Percentiles rank a stretch among this genome's conserved stretches.
Evolutionary conservation across 1,140 invertebrate species (phyloP).

Genomic region (Drosophila novamexicana): DNA sequence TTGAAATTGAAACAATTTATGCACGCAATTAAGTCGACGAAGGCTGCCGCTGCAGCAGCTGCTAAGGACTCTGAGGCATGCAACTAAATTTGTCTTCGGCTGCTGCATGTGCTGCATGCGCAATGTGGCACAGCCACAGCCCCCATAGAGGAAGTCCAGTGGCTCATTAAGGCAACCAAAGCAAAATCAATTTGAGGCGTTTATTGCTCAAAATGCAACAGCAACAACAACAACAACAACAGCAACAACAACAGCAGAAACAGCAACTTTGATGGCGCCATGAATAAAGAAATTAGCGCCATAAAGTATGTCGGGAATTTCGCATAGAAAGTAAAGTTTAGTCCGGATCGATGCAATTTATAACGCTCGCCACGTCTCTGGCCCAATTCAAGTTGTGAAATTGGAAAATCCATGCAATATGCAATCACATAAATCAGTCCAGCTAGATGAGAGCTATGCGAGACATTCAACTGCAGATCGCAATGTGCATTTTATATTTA

Average conservation of each 20-base stretch:
- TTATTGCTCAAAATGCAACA: constrained; percentile 46
- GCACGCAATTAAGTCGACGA: constrained; percentile 73
- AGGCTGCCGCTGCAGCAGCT: constrained; percentile 29
- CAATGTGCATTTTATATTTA: neutral
- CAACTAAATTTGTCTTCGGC: constrained; percentile 74
- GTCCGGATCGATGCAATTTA: constrained; percentile 22
- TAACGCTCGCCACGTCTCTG: constrained; percentile 39
- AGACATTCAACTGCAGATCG: neutral
- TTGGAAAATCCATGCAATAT: constrained; percentile 49
- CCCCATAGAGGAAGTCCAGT: neutral
- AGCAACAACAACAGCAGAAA: constrained; percentile 11
- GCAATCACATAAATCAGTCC: constrained; percentile 37
- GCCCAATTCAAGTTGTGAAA: constrained; percentile 22
- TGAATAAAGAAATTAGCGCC: constrained; percentile 78
- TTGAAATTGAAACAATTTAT: constrained; percentile 81
- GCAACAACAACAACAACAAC: constrained; percentile 14
- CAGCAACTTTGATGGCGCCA: constrained; percentile 35
- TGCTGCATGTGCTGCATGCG: constrained; percentile 68
- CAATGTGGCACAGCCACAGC: constrained; percentile 45
- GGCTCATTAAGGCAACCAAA: constrained; percentile 40
- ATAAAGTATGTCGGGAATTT: constrained; percentile 48
- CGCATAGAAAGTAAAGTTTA: constrained; percentile 39
- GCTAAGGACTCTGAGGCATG: constrained; percentile 71
- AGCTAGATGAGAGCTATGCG: neutral
- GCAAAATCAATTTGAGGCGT: constrained; percentile 45